phyloP scores from a whole-genome alignment of 35 echinoderm and acorn worm genomes.

The Apostichopus californicus region DNA sequence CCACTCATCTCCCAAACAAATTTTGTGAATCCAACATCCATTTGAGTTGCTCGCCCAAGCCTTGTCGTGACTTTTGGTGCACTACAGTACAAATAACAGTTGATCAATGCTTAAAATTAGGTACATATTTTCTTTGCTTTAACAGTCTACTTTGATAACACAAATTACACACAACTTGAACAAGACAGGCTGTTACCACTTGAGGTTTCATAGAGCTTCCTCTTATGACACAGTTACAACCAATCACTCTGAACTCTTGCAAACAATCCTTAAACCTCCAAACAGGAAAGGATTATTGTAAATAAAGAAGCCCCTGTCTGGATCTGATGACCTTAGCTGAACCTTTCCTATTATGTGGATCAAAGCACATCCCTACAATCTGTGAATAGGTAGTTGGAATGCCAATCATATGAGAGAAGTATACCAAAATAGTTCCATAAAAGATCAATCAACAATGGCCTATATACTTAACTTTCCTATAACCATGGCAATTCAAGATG shows the following conservation, averaged over 20 bases:
- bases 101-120: too few species aligned
- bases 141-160: too few species aligned
- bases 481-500: neutral
- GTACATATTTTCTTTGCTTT: too few species aligned
- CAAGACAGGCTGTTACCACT: too few species aligned
- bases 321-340: neutral
- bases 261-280: neutral
- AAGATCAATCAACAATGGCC: neutral
- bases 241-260: neutral
- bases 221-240: neutral
- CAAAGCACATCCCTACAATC: neutral
- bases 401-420: neutral
- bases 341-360: neutral
- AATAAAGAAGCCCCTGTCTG: neutral
- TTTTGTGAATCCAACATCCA: too few species aligned
- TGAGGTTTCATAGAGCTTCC: too few species aligned
- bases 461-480: neutral
- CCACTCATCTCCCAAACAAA: too few species aligned
- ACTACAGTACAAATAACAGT: too few species aligned
- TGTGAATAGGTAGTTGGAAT: neutral
- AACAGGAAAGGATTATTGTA: neutral
- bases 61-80: too few species aligned
- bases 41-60: too few species aligned
- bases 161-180: too few species aligned
- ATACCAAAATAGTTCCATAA: neutral